These are phyloP conservation scores for Rhipidura dahli DNA, from an alignment of 2,113 vertebrate species.

Conservation along the genomic window DNA sequence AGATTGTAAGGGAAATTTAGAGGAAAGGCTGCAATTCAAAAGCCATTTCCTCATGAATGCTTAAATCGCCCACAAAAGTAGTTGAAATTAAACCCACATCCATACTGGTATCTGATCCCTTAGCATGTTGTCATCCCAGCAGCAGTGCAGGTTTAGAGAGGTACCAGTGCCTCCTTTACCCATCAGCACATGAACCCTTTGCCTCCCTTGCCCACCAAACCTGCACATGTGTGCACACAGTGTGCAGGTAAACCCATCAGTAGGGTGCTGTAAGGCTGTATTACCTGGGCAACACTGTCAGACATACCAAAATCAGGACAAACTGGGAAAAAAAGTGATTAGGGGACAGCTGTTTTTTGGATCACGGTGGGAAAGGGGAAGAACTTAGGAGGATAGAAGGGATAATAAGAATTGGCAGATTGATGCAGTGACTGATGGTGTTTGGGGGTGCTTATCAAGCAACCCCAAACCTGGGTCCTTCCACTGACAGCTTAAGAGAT, in stretches of 20 bases:
- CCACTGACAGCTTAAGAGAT: background rate
- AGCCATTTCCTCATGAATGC: background rate
- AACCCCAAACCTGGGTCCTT: background rate
- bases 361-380: background rate
- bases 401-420: background rate
- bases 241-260: background rate
- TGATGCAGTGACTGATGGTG: background rate
- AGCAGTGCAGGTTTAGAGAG: background rate
- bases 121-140: rapidly evolving
- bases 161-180: background rate
- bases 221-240: background rate
- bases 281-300: background rate
- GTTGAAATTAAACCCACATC: background rate
- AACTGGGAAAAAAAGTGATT: rapidly evolving
- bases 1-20: background rate
- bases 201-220: background rate
- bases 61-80: background rate
- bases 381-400: background rate
- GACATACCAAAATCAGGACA: background rate
- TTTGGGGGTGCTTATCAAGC: background rate
- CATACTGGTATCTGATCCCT: background rate
- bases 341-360: background rate
- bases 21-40: background rate
- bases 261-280: background rate
- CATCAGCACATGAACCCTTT: rapidly evolving